phyloP scores from a whole-genome alignment of 1,140 invertebrate genomes.

The Meloidogyne hapla region DNA sequence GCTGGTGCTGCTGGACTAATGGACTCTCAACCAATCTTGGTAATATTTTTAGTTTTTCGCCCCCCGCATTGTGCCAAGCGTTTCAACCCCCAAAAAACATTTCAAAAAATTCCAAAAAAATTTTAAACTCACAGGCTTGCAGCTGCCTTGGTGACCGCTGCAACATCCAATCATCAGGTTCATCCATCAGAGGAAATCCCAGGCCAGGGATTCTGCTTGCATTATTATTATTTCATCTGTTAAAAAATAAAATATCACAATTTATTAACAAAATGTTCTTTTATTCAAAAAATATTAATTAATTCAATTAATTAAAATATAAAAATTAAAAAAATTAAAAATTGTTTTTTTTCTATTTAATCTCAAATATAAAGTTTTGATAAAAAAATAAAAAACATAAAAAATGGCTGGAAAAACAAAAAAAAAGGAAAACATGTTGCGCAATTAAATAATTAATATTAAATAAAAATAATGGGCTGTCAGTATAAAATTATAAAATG shows the following conservation, averaged over 20 bases:
- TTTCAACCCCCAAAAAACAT: neutral
- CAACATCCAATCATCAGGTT: constrained; percentile 8
- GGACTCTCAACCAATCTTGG: constrained; percentile 22
- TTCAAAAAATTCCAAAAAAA: neutral
- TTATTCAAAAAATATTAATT: neutral
- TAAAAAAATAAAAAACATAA: constrained; percentile 7
- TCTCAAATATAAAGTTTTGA: too few species aligned
- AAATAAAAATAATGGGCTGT: neutral
- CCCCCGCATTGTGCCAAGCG: neutral
- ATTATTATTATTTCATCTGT: neutral
- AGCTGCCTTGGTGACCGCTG: constrained; percentile 31
- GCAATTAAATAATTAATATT: neutral
- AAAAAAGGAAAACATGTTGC: constrained; percentile 7
- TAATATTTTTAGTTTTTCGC: neutral
- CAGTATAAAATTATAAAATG: neutral
- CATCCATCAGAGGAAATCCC: constrained; percentile 1
- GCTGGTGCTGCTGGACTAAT: neutral
- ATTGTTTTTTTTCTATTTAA: neutral
- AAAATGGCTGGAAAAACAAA: constrained; percentile 11
- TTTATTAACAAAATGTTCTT: neutral
- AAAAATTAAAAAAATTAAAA: neutral
- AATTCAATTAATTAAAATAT: constrained; percentile 10
- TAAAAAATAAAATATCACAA: neutral
- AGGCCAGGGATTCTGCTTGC: neutral
- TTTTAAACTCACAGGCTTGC: constrained; percentile 24